Base-by-base conservation (phyloP, 2,113 vertebrate species). In the Cyphomyrus plagiostoma region DNA sequence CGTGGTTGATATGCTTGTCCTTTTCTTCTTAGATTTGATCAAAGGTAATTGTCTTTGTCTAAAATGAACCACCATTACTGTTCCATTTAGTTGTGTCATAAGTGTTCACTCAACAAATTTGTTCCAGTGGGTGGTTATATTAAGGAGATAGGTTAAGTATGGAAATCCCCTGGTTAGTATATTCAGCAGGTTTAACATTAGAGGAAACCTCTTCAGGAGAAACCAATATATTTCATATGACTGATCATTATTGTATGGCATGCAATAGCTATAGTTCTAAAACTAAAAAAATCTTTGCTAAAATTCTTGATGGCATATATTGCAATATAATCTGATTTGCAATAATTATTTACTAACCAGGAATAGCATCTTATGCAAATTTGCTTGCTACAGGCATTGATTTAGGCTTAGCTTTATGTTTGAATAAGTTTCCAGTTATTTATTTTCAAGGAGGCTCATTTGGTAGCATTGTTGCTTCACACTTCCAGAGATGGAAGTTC, bases 81-180 rank as follows among this genome's bases (percentile, higher is more conserved):
- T 50, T 35, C 62, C 90, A 93, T 90, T 70, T 66, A 26, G 70
- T 77, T 9, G 35, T 80, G 19, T 91, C 89, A 46, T 89, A 45
- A 90, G 49, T 91, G 42, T 92, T 92, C 93, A 92, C 91, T 89
- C 23, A 92, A 90, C 92, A 91, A 90, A 93, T 94, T 92, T 77
- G 88, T 93, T 92, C 87, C 86, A 93, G 92, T 90, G 87, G 77
- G 7, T 62, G 82, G 92, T 92, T 93, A 94, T 90, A 30, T 92
- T 92, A 46, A 53, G 86, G 90, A 91, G 92, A 90, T 91, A 91
- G 91, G 92, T 94, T 92, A 93, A 95, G 95, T 94, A 95, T 92
- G 91, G 88, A 92, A 93, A 94, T 90, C 90, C 90, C 91, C 91
- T 92, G 19, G 90, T 89, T 90, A 88, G 90, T 23, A 88, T 86